A percentile compares a stretch with the other conserved stretches of the same genome.
Conservation (phyloP, 2,888 invertebrate genomes). For the Cryptocephalus primarius region DNA sequence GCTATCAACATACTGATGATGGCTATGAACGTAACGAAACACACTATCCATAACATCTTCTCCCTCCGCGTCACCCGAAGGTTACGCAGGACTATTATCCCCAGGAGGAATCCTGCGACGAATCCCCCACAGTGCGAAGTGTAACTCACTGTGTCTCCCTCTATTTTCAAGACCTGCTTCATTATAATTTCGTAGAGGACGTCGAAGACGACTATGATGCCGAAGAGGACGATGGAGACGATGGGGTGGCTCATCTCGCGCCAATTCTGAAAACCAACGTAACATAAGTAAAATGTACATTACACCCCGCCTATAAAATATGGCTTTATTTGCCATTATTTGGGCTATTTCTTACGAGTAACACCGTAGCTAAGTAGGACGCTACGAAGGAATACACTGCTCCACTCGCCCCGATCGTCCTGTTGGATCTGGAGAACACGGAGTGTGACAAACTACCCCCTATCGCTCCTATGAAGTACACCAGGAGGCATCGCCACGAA, state of each 20-base stretch:
- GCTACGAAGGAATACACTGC: conserved; percentile 88
- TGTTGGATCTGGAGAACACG: conserved; percentile 62
- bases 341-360: conserved; percentile 71
- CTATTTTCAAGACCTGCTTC: background rate
- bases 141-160: conserved; percentile 43
- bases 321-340: too few species aligned
- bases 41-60: conserved; percentile 29
- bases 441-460: conserved; percentile 76
- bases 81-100: conserved; percentile 52
- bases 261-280: conserved; percentile 85
- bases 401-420: conserved; percentile 83
- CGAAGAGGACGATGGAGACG: conserved; percentile 17
- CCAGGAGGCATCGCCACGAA: conserved; percentile 75
- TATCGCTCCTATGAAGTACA: conserved; percentile 71
- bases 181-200: conserved; percentile 27
- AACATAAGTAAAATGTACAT: conserved; percentile 3
- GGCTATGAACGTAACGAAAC: conserved; percentile 46
- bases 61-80: conserved; percentile 40
- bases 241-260: conserved; percentile 72
- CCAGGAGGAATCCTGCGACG: conserved; percentile 66
- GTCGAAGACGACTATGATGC: conserved; percentile 13
- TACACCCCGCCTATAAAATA: background rate
- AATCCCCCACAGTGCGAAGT: conserved; percentile 67
- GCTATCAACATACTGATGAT: conserved; percentile 43
- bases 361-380: conserved; percentile 83